These are phyloP conservation scores for Garra rufa DNA, from an alignment of 2,113 vertebrate species.

Conservation along the genomic window DNA sequence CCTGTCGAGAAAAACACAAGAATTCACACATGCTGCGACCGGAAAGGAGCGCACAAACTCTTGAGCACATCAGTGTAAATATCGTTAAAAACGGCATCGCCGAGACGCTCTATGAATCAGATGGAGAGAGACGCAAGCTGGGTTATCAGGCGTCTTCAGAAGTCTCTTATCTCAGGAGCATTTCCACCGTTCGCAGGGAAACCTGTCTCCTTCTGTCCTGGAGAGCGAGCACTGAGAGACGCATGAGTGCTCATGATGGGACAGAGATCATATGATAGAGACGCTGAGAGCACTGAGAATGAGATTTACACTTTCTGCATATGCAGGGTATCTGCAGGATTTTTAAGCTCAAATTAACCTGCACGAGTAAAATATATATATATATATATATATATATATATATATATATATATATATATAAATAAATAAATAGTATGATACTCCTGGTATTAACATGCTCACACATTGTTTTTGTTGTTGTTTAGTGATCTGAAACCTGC, in stretches of 20 bases:
- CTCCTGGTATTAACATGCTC: too few relatives aligned
- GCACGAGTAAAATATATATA: too few relatives aligned
- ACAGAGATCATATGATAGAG: background rate
- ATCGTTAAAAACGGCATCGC: conserved; percentile 34
- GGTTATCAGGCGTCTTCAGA: conserved; percentile 49
- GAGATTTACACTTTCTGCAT: background rate
- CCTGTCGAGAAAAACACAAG: conserved; percentile 69
- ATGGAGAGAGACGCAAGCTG: background rate
- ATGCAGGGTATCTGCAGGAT: too few relatives aligned
- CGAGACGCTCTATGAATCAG: background rate
- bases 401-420: too few relatives aligned
- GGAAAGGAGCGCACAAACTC: background rate
- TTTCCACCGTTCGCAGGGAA: background rate
- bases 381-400: too few relatives aligned
- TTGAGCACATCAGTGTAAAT: background rate
- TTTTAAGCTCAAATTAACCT: too few relatives aligned
- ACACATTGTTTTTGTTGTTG: too few relatives aligned
- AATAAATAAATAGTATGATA: too few relatives aligned
- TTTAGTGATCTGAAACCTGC: too few relatives aligned
- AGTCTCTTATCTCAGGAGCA: conserved; percentile 38
- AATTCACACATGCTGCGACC: background rate
- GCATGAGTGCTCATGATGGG: background rate
- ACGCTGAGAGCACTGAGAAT: too few relatives aligned
- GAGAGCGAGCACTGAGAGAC: background rate
- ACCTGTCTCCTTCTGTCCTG: background rate